phyloP scores from a whole-genome alignment of 2,113 vertebrate genomes.

The Tragelaphus scriptus region DNA sequence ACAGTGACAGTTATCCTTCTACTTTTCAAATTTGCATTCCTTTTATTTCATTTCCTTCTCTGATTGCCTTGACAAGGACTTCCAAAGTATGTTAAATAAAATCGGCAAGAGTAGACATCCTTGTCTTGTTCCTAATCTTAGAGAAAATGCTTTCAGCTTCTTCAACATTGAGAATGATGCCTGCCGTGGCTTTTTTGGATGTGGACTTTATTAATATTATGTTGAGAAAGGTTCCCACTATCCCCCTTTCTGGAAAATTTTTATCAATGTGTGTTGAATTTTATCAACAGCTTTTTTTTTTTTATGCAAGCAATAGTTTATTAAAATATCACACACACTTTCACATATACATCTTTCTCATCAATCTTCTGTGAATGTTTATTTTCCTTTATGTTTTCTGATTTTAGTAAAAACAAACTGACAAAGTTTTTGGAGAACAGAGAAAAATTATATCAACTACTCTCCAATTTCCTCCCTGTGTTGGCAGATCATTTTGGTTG shows the following conservation, averaged over 20 bases:
- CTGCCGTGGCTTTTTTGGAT: not conserved
- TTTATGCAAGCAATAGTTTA: not conserved
- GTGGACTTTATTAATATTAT: not conserved
- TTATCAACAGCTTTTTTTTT: not conserved
- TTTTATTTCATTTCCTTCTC: not conserved
- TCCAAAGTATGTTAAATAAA: not conserved
- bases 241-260: not conserved
- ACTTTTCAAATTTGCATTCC: not conserved
- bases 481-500: not conserved
- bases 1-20: not conserved
- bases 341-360: no score
- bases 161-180: not conserved
- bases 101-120: not conserved
- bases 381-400: not conserved
- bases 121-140: not conserved
- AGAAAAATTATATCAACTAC: not conserved
- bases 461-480: not conserved
- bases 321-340: not conserved
- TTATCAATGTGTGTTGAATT: not conserved
- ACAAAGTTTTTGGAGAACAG: not conserved
- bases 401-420: constrained; percentile 14
- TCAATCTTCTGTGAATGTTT: not conserved
- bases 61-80: not conserved
- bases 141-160: not conserved
- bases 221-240: not conserved